Percentiles rank a stretch among this genome's conserved stretches.
Conservation (phyloP, 2,797 vertebrate species). For the Ctenopoma kingsleyae region DNA sequence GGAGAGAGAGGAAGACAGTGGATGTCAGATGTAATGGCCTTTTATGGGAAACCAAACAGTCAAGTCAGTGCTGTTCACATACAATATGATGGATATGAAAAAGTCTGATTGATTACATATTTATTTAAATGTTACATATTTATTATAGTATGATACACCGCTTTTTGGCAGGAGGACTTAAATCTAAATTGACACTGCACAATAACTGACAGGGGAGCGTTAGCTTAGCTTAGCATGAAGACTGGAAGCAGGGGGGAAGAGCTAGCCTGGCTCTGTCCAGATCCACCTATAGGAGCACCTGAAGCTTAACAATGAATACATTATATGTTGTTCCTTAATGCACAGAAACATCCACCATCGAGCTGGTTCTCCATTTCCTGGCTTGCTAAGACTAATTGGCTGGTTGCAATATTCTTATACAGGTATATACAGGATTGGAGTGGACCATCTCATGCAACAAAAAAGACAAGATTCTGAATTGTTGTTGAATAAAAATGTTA, state of each 20-base stretch:
- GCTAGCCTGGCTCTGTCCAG: neutral
- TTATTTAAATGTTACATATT: neutral
- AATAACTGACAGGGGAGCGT: too few relatives aligned
- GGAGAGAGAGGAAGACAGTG: constrained; percentile 33
- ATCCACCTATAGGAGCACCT: neutral
- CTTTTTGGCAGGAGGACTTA: neutral
- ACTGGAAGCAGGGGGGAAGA: too few relatives aligned
- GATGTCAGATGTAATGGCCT: constrained; percentile 44
- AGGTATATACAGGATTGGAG: too few relatives aligned
- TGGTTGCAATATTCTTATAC: too few relatives aligned
- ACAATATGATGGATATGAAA: constrained; percentile 28
- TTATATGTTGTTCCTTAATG: neutral
- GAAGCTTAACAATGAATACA: neutral
- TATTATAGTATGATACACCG: neutral
- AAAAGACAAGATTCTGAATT: too few relatives aligned
- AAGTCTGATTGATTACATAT: constrained; percentile 1
- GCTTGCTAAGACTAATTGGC: neutral
- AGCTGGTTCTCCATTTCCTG: neutral
- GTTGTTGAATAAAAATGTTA: too few relatives aligned
- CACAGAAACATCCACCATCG: neutral
- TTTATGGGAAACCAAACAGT: constrained; percentile 56
- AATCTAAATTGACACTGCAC: neutral
- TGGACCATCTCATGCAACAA: too few relatives aligned
- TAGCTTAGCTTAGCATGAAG: too few relatives aligned
- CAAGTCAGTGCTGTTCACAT: constrained; percentile 35